Evolutionary conservation across 2,113 vertebrate species (phyloP).

Genomic region (Turdus rufiventris): DNA sequence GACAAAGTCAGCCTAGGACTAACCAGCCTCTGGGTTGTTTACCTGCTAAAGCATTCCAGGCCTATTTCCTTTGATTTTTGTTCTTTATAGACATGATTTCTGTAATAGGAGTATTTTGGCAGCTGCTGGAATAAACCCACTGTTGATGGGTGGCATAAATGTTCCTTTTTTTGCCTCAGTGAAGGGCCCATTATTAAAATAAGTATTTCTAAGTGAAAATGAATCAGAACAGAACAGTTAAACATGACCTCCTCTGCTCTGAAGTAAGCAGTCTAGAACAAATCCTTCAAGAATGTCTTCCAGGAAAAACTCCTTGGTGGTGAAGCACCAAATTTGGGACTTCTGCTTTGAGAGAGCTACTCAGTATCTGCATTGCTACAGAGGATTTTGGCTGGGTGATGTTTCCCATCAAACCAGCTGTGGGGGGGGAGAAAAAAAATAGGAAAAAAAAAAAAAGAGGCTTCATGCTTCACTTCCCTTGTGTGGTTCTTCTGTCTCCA

Average conservation of each 20-base stretch:
- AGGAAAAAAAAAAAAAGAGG: not conserved
- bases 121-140: not conserved
- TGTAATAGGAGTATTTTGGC: not conserved
- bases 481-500: constrained; percentile 42
- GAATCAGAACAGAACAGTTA: not conserved
- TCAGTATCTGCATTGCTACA: not conserved
- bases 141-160: not conserved
- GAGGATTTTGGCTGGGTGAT: not conserved
- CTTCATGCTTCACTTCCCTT: not conserved
- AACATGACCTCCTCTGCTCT: not conserved
- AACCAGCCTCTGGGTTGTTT: not conserved
- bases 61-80: not conserved
- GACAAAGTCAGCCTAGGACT: not conserved
- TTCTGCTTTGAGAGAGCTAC: not conserved
- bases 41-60: not conserved
- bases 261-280: not conserved
- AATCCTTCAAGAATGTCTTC: not conserved
- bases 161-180: not conserved
- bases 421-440: not conserved
- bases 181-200: not conserved
- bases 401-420: not conserved
- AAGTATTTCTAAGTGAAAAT: not conserved
- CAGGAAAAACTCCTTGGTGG: not conserved
- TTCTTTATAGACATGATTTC: not conserved
- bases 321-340: not conserved